Evolutionary conservation across 1,140 invertebrate species (phyloP), one percentile per base, ranked within the genome.

Genomic region (Sipha flava): DNA sequence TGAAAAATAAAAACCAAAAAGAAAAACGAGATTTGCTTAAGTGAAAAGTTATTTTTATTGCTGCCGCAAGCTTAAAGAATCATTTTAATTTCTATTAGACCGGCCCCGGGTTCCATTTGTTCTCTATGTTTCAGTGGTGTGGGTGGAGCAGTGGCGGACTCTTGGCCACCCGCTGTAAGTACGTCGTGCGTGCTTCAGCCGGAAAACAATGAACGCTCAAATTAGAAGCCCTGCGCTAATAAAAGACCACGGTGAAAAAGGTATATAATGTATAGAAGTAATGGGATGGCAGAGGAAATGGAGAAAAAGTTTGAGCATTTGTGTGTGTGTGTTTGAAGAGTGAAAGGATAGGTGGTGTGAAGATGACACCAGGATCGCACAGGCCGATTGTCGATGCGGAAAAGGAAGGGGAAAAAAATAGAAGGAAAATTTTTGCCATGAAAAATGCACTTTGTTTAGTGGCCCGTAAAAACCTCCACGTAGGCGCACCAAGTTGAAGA

Each of bases 1-100:
- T 7, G 26, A 21, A 47, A 49, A 62, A 1, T 9, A 73, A 10
- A 52, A 73, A 72, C 49, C 21, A 21, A n/a, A 26, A 34, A 54
- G 70, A 54, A 73, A 73, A 77, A 77, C 73, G 52, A 77, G 34
- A 77, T 77, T 77, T 77, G 73, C 52, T 77, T 77, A 77, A 77
- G 73, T 77, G 52, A 52, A 29, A 77, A 77, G 73, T 77, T 59
- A 52, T 77, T 77, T 77, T 77, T 57, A 54, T 77, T 7, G 52
- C 59, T n/a, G 59, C 18, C 14, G 64, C 37, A 52, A 43, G 52
- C 59, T 77, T 77, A 77, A 77, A 52, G 73, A 77, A 77, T 77
- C 73, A 52, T 77, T 77, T 77, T 77, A 77, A 77, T 77, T 77
- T 77, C 73, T 52, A 77, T 77, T 77, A 77, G 47, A 31, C 21